Base-by-base conservation (phyloP, 2,113 vertebrate species). In the Pyxicephalus adspersus region DNA sequence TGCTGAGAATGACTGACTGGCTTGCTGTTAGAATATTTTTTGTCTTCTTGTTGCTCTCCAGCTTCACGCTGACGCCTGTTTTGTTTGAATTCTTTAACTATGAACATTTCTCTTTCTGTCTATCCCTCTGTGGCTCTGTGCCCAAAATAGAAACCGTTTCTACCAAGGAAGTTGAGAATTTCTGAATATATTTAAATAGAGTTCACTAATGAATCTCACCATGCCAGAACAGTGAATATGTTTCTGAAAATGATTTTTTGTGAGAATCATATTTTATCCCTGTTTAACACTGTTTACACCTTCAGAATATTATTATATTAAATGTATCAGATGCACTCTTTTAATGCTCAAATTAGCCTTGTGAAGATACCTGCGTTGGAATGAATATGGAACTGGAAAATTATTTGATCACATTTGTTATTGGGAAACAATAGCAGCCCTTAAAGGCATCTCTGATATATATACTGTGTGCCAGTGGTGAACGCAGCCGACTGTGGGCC, bases 161-260 rank as follows among this genome's bases (percentile, higher is more conserved):
- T 31, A 50, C 57, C 34, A 63, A 9, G 34, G 57, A 72, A 72
- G 50, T 52, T 18, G 20, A 63, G 45, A 51, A 78, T 23, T 31
- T 64, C 55, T 79, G 66, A 80, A 63, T 57, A 70, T 55, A 80
- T 26, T 79, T 28, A 71, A 23, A 61, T 79, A 58, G 71, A 61
- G 57, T 70, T 68, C 29, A 26, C 77, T 26, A 80, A 70, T 80
- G 22, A 70, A 60, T 18, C 25, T 51, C 45, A 23, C 31, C 17
- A 23, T 31, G 60, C n/a, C 31, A 16, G 54, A 80, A 60, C 58
- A 18, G 28, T 25, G 20, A 70, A 61, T 45, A 18, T 26, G 22
- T 26, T 45, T 80, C 38, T 52, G 8, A 79, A 45, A 45, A 50
- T 73, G 26, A 18, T 28, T 50, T 54, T 61, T 58, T 26, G 13